These are phyloP conservation scores for Hydractinia echinata DNA, from an alignment of 30 jellyfish, hydroid and myxozoan genomes.

Conservation along the genomic window DNA sequence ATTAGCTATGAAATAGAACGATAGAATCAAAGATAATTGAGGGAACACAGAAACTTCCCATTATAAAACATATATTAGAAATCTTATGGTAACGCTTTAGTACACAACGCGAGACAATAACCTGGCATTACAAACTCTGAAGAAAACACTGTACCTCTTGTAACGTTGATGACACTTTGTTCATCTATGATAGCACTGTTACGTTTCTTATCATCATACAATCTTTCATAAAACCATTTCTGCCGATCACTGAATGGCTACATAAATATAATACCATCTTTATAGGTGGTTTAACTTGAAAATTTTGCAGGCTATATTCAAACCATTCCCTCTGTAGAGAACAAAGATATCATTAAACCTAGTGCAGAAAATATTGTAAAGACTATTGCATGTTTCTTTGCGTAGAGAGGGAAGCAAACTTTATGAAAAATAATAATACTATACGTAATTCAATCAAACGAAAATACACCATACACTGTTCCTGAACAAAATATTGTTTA, in stretches of 20 bases:
- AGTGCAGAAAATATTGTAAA: background rate
- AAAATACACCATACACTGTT: no score
- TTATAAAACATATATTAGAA: no score
- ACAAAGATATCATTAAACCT: background rate
- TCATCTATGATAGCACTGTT: constrained; percentile 49
- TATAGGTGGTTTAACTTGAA: background rate
- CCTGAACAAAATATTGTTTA: no score
- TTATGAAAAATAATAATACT: no score
- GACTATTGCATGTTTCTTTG: background rate
- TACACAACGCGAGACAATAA: no score
- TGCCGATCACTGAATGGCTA: constrained; percentile 75
- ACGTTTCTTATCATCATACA: constrained; percentile 43
- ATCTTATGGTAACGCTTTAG: no score
- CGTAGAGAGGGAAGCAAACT: no score
- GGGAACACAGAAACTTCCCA: no score
- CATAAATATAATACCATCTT: background rate
- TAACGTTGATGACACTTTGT: constrained; percentile 42
- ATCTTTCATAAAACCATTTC: constrained; percentile 83
- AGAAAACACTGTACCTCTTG: constrained; percentile 46
- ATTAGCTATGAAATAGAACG: no score
- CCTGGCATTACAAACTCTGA: no score
- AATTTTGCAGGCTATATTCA: background rate
- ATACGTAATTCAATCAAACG: no score
- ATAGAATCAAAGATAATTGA: no score
- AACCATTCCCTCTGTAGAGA: background rate